phyloP scores from a whole-genome alignment of 92 coral and sea anemone species.

The Heliopora coerulea region DNA sequence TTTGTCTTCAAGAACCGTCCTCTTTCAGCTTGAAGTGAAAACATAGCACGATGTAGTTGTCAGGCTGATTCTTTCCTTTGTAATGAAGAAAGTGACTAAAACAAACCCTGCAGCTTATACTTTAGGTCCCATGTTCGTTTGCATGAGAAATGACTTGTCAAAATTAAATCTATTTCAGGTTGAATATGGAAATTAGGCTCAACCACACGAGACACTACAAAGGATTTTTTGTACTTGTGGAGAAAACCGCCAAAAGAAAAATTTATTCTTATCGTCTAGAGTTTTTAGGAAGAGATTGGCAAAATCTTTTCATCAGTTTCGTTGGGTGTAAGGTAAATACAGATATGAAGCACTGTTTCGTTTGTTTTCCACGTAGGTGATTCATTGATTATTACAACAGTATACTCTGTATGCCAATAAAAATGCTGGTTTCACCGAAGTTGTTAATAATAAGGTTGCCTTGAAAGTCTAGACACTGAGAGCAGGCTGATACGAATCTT shows the following conservation, averaged over 20 bases:
- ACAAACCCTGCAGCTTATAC: no score
- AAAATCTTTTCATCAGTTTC: no score
- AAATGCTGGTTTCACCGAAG: background rate
- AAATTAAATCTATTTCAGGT: background rate
- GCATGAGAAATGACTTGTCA: background rate
- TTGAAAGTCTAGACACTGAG: no score
- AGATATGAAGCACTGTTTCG: no score
- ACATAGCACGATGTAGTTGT: no score
- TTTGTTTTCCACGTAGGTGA: no score
- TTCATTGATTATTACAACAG: background rate
- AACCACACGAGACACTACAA: conserved; percentile 11
- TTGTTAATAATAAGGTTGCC: background rate
- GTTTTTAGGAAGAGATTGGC: no score
- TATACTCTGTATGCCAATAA: background rate
- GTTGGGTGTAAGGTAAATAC: no score
- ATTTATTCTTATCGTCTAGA: background rate
- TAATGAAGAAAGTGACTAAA: no score
- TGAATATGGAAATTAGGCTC: conserved; percentile 20
- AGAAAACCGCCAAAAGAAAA: conserved; percentile 7
- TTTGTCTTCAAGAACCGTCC: background rate
- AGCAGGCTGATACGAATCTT: no score
- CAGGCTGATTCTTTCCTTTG: no score
- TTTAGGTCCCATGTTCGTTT: background rate
- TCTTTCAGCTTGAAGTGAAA: background rate
- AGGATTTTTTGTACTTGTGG: conserved; percentile 9